Evolutionary conservation across 2,113 vertebrate genomes (phyloP).

Genomic region (Halichoerus grypus): DNA sequence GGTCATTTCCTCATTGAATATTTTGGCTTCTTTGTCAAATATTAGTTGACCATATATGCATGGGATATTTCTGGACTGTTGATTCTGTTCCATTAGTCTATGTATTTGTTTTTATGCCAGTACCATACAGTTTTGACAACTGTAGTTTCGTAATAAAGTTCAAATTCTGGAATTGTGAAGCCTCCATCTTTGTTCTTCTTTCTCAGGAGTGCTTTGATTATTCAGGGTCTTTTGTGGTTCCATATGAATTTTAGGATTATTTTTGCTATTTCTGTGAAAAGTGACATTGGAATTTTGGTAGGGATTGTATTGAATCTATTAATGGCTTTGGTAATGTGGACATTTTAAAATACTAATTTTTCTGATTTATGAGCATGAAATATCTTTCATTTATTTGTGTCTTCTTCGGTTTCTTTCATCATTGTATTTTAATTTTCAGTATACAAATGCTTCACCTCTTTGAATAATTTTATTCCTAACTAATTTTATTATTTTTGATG

Average conservation of each 20-base stretch:
- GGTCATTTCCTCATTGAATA: not conserved
- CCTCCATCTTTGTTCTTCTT: not conserved
- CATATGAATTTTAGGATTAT: not conserved
- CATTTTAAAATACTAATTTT: not conserved
- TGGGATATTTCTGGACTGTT: not conserved
- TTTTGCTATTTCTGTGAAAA: not conserved
- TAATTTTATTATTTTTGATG: not conserved
- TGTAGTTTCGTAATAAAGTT: not conserved
- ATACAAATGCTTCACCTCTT: not conserved
- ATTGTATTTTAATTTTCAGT: not conserved
- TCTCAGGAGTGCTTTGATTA: not conserved
- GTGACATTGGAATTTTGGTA: not conserved
- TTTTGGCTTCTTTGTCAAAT: not conserved
- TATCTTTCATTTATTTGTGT: not conserved
- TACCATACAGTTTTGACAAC: not conserved
- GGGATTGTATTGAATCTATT: not conserved
- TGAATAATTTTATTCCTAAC: not conserved
- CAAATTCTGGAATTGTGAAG: not conserved
- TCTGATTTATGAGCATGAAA: not conserved
- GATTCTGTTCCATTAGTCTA: not conserved
- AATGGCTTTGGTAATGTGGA: not conserved
- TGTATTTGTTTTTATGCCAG: not conserved
- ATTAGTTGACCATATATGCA: not conserved
- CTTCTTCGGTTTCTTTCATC: not conserved
- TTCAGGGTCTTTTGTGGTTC: not conserved